Conservation (phyloP, 2,113 vertebrate genomes). For the Stegostoma tigrinum region DNA sequence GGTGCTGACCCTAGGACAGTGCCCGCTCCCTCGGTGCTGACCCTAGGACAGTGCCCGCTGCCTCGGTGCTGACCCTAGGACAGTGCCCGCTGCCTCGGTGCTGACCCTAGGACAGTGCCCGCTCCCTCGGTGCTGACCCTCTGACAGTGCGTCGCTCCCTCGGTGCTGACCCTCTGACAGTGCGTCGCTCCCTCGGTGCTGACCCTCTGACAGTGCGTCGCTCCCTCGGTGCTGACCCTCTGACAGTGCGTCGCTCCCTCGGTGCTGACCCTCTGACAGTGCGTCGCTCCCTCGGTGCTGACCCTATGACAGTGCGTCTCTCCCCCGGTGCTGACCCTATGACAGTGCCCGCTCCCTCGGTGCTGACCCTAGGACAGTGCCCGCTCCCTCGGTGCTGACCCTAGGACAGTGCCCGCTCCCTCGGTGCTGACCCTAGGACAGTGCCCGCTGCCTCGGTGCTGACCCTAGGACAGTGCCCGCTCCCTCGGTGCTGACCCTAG, state of each 20-base stretch:
- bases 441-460: neutral
- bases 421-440: neutral
- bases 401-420: neutral
- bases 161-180: neutral
- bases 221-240: neutral
- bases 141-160: neutral
- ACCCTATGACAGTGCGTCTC: neutral
- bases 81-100: no score
- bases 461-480: no score
- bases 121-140: neutral
- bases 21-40: neutral
- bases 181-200: neutral
- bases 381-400: neutral
- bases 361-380: no score
- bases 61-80: neutral
- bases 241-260: neutral
- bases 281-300: neutral
- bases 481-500: neutral
- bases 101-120: neutral
- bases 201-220: neutral
- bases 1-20: neutral
- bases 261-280: no score
- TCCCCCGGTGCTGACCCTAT: neutral
- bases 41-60: neutral
- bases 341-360: neutral